phyloP scores from a whole-genome alignment of 2,113 vertebrate genomes.

The Egretta garzetta region DNA sequence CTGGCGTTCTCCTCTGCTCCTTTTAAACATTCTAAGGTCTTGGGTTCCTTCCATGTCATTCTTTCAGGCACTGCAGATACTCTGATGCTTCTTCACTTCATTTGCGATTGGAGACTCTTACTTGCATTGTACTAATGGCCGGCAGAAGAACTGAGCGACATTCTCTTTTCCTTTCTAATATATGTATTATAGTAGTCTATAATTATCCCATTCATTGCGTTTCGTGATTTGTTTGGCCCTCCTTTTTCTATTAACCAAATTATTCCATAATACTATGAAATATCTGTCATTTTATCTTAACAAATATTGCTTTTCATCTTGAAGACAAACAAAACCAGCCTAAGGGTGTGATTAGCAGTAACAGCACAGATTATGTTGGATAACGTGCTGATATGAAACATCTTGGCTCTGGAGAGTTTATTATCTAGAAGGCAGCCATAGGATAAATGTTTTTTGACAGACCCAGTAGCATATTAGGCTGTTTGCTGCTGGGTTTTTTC shows the following conservation, averaged over 20 bases:
- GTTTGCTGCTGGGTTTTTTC: accelerated
- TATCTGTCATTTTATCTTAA: background rate
- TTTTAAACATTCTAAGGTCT: background rate
- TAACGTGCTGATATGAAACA: background rate
- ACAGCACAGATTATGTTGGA: background rate
- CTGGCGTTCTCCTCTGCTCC: background rate
- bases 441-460: background rate
- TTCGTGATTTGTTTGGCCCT: background rate
- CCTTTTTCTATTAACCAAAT: background rate
- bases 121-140: background rate
- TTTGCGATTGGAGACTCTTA: background rate
- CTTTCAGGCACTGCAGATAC: background rate
- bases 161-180: background rate
- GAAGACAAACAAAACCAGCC: background rate
- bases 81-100: background rate
- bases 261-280: background rate
- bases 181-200: background rate
- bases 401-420: background rate
- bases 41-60: accelerated
- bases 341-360: background rate
- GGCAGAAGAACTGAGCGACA: background rate
- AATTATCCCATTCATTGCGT: background rate
- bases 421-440: background rate
- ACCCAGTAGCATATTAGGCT: background rate
- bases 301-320: background rate